Evolutionary conservation across 92 coral and sea anemone species (phyloP).

Genomic region (Scolanthus callimorphus): DNA sequence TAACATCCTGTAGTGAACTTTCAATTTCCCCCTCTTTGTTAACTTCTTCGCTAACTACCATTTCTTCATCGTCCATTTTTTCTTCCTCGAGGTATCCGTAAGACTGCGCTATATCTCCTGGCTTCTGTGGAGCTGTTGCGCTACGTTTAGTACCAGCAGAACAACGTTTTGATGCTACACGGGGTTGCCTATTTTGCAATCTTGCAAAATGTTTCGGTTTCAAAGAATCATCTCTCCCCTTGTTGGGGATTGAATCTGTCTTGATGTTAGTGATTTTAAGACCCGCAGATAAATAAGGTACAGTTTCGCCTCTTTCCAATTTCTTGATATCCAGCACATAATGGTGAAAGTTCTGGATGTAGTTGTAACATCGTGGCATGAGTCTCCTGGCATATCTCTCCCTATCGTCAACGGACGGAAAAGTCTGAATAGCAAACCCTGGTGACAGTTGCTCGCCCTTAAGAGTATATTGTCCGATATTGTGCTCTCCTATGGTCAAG

Average conservation of each 20-base stretch:
- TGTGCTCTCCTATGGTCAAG: constrained; percentile 68
- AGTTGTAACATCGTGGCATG: constrained; percentile 57
- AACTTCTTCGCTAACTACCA: background rate
- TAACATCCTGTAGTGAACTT: constrained; percentile 12
- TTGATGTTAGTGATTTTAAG: constrained; percentile 1
- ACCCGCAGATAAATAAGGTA: constrained; percentile 47
- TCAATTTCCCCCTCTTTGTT: background rate
- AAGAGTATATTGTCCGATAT: constrained; percentile 18
- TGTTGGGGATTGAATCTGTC: background rate
- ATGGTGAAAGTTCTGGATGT: constrained; percentile 74
- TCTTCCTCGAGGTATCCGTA: background rate
- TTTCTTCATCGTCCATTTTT: background rate
- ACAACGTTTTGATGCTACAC: background rate
- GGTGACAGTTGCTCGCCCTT: background rate
- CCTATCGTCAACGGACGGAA: constrained; percentile 7
- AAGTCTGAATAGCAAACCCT: background rate
- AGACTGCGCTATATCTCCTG: background rate
- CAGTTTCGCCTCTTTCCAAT: constrained; percentile 37
- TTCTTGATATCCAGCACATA: constrained; percentile 57
- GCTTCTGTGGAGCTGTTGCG: no score
- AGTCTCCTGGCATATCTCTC: constrained; percentile 28
- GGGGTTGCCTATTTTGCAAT: constrained; percentile 4
- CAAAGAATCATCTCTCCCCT: background rate
- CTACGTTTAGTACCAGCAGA: background rate
- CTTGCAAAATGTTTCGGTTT: constrained; percentile 3